phyloP scores from a whole-genome alignment of 1,140 invertebrate species.

The Brachionus koreanus region DNA sequence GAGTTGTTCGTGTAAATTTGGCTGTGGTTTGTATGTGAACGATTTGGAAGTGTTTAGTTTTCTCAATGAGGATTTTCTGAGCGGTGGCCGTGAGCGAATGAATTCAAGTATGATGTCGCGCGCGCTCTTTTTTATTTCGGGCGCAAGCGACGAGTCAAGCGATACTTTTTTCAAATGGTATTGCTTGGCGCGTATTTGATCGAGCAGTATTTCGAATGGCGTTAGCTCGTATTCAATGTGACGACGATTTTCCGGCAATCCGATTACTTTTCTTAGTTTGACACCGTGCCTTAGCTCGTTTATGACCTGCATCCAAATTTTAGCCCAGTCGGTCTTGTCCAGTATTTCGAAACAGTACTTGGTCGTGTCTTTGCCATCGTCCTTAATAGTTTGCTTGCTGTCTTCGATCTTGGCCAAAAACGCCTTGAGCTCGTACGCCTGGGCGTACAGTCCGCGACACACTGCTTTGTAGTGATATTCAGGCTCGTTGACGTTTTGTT shows the following conservation, averaged over 20 bases:
- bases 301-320: slow-evolving; percentile 94
- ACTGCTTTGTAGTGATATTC: slow-evolving; percentile 83
- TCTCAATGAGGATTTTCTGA: slow-evolving; percentile 61
- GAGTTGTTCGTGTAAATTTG: slow-evolving; percentile 61
- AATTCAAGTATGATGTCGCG: slow-evolving; percentile 91
- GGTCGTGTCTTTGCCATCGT: slow-evolving; percentile 16
- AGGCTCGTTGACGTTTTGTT: slow-evolving; percentile 63
- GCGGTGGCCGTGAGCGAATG: slow-evolving; percentile 84
- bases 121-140: slow-evolving; percentile 81
- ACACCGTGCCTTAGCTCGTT: slow-evolving; percentile 76
- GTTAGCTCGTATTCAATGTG: slow-evolving; percentile 83
- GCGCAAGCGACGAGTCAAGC: slow-evolving; percentile 76
- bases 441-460: slow-evolving; percentile 79
- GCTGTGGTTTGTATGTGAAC: not conserved
- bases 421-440: slow-evolving; percentile 78
- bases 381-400: slow-evolving; percentile 48
- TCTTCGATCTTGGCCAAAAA: slow-evolving; percentile 76
- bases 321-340: slow-evolving; percentile 60
- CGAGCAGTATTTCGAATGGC: slow-evolving; percentile 94
- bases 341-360: slow-evolving; percentile 36
- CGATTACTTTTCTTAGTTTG: slow-evolving; percentile 79
- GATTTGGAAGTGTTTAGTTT: slow-evolving; percentile 66
- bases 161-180: slow-evolving; percentile 68
- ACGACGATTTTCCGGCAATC: slow-evolving; percentile 58
- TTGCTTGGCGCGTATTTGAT: slow-evolving; percentile 81